Evolutionary conservation across 2,113 vertebrate species (phyloP).

Genomic region (Phyllopteryx taeniolatus): DNA sequence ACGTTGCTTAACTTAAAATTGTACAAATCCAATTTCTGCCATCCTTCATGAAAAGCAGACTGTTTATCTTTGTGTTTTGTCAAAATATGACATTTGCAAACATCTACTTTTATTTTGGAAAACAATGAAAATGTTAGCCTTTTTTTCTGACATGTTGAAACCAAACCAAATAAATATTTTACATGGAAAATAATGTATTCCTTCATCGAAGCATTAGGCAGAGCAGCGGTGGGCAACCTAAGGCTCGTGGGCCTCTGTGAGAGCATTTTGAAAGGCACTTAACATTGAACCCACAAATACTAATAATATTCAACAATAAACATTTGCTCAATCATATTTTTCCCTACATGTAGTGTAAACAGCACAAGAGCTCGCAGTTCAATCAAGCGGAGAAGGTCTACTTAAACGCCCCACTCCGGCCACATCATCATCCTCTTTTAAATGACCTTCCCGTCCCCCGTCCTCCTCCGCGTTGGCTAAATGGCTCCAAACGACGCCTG

Average conservation of each 20-base stretch:
- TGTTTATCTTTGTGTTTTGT: too few species aligned
- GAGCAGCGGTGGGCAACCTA: not conserved
- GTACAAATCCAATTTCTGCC: too few species aligned
- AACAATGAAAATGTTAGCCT: too few species aligned
- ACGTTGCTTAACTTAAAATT: too few species aligned
- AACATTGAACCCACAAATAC: not conserved
- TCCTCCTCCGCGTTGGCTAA: constrained; percentile 47
- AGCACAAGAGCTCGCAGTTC: constrained; percentile 20
- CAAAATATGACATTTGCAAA: too few species aligned
- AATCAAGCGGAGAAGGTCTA: constrained; percentile 43
- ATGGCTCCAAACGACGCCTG: constrained; percentile 54
- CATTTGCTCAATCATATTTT: not conserved
- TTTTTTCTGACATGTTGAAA: too few species aligned
- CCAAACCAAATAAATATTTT: not conserved
- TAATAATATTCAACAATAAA: not conserved
- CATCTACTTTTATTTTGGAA: too few species aligned
- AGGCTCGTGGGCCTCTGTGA: not conserved
- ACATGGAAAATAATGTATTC: not conserved
- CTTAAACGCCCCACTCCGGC: constrained; percentile 40
- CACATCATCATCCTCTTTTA: constrained; percentile 54
- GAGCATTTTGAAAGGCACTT: not conserved
- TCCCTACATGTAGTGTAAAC: not conserved
- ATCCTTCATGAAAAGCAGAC: too few species aligned
- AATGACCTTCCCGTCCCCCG: constrained; percentile 50
- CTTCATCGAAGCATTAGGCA: not conserved